Base-by-base conservation (phyloP, 2,888 invertebrate genomes). In the Chymomyza procnemis region DNA sequence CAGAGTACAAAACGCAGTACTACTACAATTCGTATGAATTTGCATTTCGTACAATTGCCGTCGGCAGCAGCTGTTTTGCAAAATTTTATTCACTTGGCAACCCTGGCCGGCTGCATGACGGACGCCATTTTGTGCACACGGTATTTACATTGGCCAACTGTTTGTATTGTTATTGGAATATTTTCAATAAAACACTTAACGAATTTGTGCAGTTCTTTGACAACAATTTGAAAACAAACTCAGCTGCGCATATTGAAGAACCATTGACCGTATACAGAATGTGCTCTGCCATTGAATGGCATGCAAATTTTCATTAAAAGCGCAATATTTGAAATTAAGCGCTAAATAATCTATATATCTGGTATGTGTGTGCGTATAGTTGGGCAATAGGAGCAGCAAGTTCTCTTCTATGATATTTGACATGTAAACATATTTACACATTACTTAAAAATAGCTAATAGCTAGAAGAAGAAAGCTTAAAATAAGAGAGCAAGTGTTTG, bases 151-250 rank as follows among this genome's bases (percentile, higher is more conserved):
- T 63, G 55, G 61, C 57, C 66, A 50, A 18, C 48, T 58, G 62
- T 67, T 66, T 61, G 47, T 79, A 82, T 84, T 83, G 80, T 82
- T 84, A 85, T 84, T 87, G 83, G 87, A 87, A 75, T 76, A 85
- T 74, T 80, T 84, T 84, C 85, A 87, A 85, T 87, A 84, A 84
- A 84, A 85, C 87, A 87, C 87, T 84, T 76, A 75, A 79, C 85
- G 34, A 41, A 41, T 41, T 41, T 41, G 34, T 41, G 34, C 34
- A 41, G 34, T 41, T 12, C 34, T 41, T 41, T 41, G 34, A 41
- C 34, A 41, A 26, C 4, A 26, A 26, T 26, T 78, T 79, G 76
- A 72, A 74, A 78, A 76, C 82, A 82, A 79, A 74, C 76, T 78
- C 56, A 54, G 48, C 67, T 78, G 83, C 82, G 83, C 82, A 68